phyloP scores from a whole-genome alignment of 1,140 invertebrate species.

The Aradophagus sp. region DNA sequence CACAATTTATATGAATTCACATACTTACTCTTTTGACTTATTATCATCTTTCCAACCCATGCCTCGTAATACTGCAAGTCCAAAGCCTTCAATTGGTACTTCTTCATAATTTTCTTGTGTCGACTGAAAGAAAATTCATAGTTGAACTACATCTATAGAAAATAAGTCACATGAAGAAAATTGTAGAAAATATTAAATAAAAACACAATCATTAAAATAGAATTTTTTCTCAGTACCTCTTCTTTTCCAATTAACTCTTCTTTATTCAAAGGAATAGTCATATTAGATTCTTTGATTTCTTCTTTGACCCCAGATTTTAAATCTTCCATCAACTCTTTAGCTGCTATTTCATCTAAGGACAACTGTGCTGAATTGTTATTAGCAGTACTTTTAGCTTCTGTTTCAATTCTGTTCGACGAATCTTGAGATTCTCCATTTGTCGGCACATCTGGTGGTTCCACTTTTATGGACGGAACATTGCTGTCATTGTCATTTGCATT shows the following conservation, averaged over 20 bases:
- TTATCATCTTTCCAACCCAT: constrained; percentile 94
- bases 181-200: too few species aligned
- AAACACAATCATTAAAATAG: too few species aligned
- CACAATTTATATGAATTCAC: neutral
- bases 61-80: constrained; percentile 92
- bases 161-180: too few species aligned
- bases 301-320: constrained; percentile 67
- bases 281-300: constrained; percentile 58
- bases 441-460: neutral
- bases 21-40: constrained; percentile 76
- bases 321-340: constrained; percentile 77
- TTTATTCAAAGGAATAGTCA: constrained; percentile 74
- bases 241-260: constrained; percentile 74
- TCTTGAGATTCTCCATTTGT: neutral
- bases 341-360: constrained; percentile 77
- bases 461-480: neutral
- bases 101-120: constrained; percentile 92
- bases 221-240: too few species aligned
- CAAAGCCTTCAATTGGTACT: constrained; percentile 91
- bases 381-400: constrained; percentile 59
- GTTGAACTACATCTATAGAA: too few species aligned
- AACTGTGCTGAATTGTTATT: constrained; percentile 18
- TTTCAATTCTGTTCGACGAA: constrained; percentile 45
- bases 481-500: constrained; percentile 1
- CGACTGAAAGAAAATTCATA: constrained; percentile 77